phyloP scores from a whole-genome alignment of 2,888 invertebrate species.

The Cheilosia variabilis region DNA sequence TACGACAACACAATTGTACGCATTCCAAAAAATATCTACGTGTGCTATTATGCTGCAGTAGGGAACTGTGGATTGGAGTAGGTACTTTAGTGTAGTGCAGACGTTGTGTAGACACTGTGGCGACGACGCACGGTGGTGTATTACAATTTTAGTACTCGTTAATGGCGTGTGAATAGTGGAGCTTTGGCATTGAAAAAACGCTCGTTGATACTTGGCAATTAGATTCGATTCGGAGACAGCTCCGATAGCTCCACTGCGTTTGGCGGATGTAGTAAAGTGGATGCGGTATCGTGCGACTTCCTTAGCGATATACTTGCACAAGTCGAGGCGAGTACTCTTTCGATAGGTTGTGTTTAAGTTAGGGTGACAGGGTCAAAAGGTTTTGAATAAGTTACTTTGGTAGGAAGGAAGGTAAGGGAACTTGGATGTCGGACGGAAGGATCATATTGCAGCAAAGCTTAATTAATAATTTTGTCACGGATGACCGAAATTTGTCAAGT shows the following conservation, averaged over 20 bases:
- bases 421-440: too few relatives aligned
- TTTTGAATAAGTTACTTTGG: neutral
- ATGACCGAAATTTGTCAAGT: too few relatives aligned
- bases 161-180: constrained; percentile 41
- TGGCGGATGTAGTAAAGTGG: constrained; percentile 49
- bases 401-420: too few relatives aligned
- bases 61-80: constrained; percentile 8
- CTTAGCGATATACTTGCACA: neutral
- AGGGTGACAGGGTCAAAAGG: neutral
- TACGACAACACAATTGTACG: constrained; percentile 19
- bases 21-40: constrained; percentile 6
- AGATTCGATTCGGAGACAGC: constrained; percentile 13
- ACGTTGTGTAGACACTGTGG: constrained; percentile 37
- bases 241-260: constrained; percentile 14
- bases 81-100: constrained; percentile 8
- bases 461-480: too few relatives aligned
- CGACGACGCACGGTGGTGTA: constrained; percentile 11
- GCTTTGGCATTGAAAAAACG: constrained; percentile 57
- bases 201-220: constrained; percentile 2
- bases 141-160: constrained; percentile 26
- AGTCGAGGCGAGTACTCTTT: neutral
- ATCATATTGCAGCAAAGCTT: too few relatives aligned
- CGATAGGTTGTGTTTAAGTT: neutral
- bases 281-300: constrained; percentile 16
- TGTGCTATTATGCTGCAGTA: constrained; percentile 11